Percentiles rank a stretch among this genome's conserved stretches.
phyloP scores from a whole-genome alignment of 2,797 vertebrate species.

The Rhinogobio ventralis region DNA sequence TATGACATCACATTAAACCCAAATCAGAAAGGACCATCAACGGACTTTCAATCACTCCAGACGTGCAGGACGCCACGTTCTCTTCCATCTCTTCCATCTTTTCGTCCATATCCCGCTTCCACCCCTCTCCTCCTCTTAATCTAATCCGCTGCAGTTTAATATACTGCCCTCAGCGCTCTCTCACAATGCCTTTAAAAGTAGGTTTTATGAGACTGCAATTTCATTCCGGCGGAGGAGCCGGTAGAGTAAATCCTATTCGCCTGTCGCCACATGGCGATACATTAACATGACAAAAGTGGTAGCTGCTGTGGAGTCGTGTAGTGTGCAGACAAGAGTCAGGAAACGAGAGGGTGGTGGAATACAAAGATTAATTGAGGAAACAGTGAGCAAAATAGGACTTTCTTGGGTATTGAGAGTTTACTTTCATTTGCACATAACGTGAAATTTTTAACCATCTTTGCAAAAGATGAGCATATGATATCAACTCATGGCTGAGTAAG shows the following conservation, averaged over 20 bases:
- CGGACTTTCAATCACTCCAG: constrained; percentile 65
- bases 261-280: constrained; percentile 74
- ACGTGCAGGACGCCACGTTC: constrained; percentile 60
- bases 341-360: neutral
- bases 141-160: constrained; percentile 82
- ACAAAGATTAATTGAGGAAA: constrained; percentile 34
- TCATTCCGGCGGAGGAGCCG: constrained; percentile 75
- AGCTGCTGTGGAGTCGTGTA: constrained; percentile 68
- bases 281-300: constrained; percentile 85
- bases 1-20: constrained; percentile 56
- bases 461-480: neutral
- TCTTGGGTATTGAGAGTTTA: neutral
- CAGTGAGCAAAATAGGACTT: neutral
- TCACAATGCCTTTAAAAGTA: constrained; percentile 83
- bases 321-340: constrained; percentile 19
- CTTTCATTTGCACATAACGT: constrained; percentile 6
- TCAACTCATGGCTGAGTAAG: neutral
- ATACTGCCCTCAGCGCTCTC: constrained; percentile 78
- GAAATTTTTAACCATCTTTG: neutral
- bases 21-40: constrained; percentile 60
- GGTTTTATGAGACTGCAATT: constrained; percentile 83
- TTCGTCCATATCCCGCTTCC: constrained; percentile 53
- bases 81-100: constrained; percentile 56
- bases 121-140: constrained; percentile 60
- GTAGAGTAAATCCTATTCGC: constrained; percentile 84